phyloP scores from a whole-genome alignment of 2,797 vertebrate genomes.

The Brachyalestes nurse region DNA sequence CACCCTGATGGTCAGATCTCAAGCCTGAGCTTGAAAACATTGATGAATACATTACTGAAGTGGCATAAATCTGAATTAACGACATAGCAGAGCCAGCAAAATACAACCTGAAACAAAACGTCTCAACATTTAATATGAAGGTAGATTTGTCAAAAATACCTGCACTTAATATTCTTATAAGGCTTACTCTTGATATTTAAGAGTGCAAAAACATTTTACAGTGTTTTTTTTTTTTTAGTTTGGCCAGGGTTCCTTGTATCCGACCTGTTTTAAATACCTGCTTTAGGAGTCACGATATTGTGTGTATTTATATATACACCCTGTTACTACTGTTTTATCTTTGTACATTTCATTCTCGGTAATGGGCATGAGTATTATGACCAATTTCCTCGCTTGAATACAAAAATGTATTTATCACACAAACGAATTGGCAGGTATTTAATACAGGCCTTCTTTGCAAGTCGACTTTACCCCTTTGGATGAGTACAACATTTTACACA shows the following conservation, averaged over 20 bases:
- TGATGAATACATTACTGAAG: constrained; percentile 14
- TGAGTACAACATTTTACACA: constrained; percentile 27
- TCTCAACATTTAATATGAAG: constrained; percentile 60
- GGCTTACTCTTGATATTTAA: constrained; percentile 74
- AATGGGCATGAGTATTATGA: too few species aligned
- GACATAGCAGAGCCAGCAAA: constrained; percentile 43
- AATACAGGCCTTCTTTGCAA: constrained; percentile 28
- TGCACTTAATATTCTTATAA: constrained; percentile 74
- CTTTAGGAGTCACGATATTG: constrained; percentile 5
- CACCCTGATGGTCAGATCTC: constrained; percentile 19
- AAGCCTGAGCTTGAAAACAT: constrained; percentile 35
- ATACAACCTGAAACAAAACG: constrained; percentile 44
- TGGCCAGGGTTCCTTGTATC: constrained; percentile 35
- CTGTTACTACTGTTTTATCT: background rate
- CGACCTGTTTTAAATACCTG: constrained; percentile 39
- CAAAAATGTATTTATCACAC: constrained; percentile 24
- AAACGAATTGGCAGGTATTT: constrained; percentile 18
- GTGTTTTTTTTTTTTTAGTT: constrained; percentile 46
- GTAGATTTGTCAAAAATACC: constrained; percentile 78
- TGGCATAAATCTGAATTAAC: constrained; percentile 23
- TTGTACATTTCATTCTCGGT: background rate
- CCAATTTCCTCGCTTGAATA: constrained; percentile 6
- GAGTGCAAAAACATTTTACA: constrained; percentile 76
- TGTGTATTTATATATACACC: constrained; percentile 9
- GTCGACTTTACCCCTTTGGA: constrained; percentile 12